These are phyloP conservation scores for Leontopithecus rosalia DNA, from an alignment of 2,797 vertebrate species.

Conservation along the genomic window DNA sequence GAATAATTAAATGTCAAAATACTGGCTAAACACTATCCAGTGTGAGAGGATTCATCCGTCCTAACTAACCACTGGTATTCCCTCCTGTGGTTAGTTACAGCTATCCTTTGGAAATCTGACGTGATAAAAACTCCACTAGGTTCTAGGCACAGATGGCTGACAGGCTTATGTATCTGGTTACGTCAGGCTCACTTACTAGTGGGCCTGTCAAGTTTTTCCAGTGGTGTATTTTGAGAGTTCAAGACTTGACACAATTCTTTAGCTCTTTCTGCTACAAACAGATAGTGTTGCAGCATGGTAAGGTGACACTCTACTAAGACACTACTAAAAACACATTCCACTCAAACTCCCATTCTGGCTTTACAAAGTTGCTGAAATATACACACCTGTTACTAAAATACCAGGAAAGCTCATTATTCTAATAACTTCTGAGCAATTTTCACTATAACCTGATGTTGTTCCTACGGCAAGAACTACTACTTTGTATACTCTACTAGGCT, in stretches of 20 bases:
- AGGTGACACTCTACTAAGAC: constrained; percentile 48
- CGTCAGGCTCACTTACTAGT: constrained; percentile 41
- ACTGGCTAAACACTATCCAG: background rate
- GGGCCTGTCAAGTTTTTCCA: constrained; percentile 56
- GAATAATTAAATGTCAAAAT: constrained; percentile 14
- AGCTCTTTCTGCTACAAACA: constrained; percentile 48
- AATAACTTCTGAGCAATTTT: constrained; percentile 31
- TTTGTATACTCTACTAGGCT: background rate
- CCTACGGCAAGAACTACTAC: background rate
- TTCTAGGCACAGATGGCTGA: background rate
- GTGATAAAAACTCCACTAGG: constrained; percentile 20
- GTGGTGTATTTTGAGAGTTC: constrained; percentile 57
- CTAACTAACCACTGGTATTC: background rate
- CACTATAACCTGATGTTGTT: background rate
- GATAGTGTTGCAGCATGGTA: constrained; percentile 68
- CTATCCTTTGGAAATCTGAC: constrained; percentile 44
- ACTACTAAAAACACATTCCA: constrained; percentile 51
- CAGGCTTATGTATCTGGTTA: constrained; percentile 47
- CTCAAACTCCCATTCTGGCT: constrained; percentile 42
- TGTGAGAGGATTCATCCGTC: background rate
- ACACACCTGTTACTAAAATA: constrained; percentile 46
- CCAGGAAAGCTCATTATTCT: constrained; percentile 1
- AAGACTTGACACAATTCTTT: constrained; percentile 60
- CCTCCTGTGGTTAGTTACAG: background rate
- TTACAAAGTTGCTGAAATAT: constrained; percentile 64